Evolutionary conservation across 2,888 invertebrate genomes (phyloP).

Genomic region (Zootermopsis nevadensis): DNA sequence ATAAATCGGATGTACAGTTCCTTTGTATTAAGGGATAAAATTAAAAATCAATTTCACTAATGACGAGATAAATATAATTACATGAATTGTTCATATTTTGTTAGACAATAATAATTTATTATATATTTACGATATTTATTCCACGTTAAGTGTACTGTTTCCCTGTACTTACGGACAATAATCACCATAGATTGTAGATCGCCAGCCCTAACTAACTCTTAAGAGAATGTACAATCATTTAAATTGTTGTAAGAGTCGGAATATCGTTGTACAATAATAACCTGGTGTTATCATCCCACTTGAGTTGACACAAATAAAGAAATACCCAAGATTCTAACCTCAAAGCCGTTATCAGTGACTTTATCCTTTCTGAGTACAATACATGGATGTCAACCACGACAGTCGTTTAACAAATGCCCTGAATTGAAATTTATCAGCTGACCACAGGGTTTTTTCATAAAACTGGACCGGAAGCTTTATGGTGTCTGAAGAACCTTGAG

Average conservation of each 20-base stretch:
- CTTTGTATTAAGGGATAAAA: background rate
- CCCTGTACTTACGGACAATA: conserved; percentile 1
- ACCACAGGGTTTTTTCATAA: too few relatives aligned
- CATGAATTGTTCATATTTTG: background rate
- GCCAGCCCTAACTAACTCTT: background rate
- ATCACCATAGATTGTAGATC: background rate
- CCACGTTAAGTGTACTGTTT: background rate
- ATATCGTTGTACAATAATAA: background rate
- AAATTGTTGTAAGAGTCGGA: background rate
- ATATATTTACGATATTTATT: background rate
- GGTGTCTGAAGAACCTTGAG: too few relatives aligned
- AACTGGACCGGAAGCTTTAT: too few relatives aligned
- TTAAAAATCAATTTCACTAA: background rate
- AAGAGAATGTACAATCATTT: background rate
- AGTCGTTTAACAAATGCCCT: too few relatives aligned
- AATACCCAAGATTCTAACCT: too few relatives aligned
- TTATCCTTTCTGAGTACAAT: too few relatives aligned
- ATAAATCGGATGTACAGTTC: background rate
- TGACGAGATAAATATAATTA: background rate
- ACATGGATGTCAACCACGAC: too few relatives aligned
- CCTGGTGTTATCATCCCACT: background rate
- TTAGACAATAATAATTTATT: background rate
- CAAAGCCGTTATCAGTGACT: too few relatives aligned
- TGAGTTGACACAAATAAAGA: background rate
- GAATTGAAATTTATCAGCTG: too few relatives aligned